Conservation (phyloP, 2,888 invertebrate genomes). For the Eledona agricola region DNA sequence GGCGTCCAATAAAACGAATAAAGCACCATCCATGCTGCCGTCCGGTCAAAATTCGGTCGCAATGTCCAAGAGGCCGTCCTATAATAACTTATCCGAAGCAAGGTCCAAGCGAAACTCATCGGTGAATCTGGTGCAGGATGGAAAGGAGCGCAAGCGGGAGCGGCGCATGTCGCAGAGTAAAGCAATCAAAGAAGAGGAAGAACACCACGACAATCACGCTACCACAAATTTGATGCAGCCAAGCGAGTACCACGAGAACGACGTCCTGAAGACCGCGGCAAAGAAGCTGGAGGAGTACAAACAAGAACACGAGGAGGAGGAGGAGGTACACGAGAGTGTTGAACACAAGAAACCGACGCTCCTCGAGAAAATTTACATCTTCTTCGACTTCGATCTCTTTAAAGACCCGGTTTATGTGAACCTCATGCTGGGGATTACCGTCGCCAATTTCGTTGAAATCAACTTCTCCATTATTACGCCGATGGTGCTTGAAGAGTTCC, state of each 20-base stretch:
- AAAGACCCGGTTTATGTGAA: constrained; percentile 75
- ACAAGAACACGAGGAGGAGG: constrained; percentile 38
- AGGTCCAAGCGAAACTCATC: constrained; percentile 39
- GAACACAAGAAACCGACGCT: constrained; percentile 57
- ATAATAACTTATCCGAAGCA: constrained; percentile 49
- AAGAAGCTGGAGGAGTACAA: constrained; percentile 65
- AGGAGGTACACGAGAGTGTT: constrained; percentile 26
- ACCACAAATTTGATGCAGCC: constrained; percentile 2
- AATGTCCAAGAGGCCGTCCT: constrained; percentile 61
- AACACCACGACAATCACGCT: constrained; percentile 33
- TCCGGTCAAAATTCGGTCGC: constrained; percentile 51
- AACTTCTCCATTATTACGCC: constrained; percentile 79
- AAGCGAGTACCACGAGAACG: constrained; percentile 62
- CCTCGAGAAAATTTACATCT: constrained; percentile 68
- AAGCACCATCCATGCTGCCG: constrained; percentile 36
- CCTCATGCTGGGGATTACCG: constrained; percentile 74
- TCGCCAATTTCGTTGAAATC: constrained; percentile 76
- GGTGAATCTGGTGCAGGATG: constrained; percentile 36
- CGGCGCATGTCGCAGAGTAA: constrained; percentile 45
- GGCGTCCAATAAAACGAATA: constrained; percentile 62
- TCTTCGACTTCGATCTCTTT: constrained; percentile 76
- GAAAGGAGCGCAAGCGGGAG: constrained; percentile 42
- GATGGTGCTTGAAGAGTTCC: constrained; percentile 75
- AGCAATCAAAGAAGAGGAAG: constrained; percentile 48
- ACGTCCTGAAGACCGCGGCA: constrained; percentile 67